Base-by-base conservation (phyloP, 2,113 vertebrate species). In the Silurus asotus region DNA sequence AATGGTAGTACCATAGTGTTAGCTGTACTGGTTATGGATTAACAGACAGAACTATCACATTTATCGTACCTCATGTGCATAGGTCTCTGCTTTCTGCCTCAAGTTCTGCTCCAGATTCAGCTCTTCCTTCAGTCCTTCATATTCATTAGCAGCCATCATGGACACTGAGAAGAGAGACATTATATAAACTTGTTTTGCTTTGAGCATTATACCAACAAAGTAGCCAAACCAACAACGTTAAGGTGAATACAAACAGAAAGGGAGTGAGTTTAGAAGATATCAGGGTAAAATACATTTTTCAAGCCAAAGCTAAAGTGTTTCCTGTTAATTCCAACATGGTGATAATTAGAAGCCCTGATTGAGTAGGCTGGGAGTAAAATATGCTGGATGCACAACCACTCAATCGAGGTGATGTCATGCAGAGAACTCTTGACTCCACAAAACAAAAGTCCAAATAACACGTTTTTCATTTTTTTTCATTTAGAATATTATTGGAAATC, bases 61-160 rank as follows among this genome's bases (percentile, higher is more conserved):
- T 23, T 74, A 49, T 55, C 56, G 67, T 76, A 95, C 95, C 94
- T 96, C 94, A 6, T 96, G 95, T 23, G 95, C 95, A 19, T 92
- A 95, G 7, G 91, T 92, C 89, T 96, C 95, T 0, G 95, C 95
- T 87, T 93, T 93, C 87, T 93, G 93, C 84, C 95, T 89, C 25
- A 96, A 93, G 87, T 75, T 94, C 90, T 94, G 94, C 91, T 96
- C 95, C 93, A 96, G 75, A 82, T 95, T 93, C n/a, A 96, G 92
- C 90, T 95, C 93, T 3, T 95, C 95, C 91, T 92, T 93, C 91
- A 96, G 93, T 4, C 92, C 94, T 0, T 94, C 95, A 62, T 93
- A 96, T 92, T 95, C 95, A 83, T 94, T 91, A 17, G 95, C 88
- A 10, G 94, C 95, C 95, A 96, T 94, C 92, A 91, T 84, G 19